Evolutionary conservation across 2,113 vertebrate genomes (phyloP).

Genomic region (Camelus bactrianus): DNA sequence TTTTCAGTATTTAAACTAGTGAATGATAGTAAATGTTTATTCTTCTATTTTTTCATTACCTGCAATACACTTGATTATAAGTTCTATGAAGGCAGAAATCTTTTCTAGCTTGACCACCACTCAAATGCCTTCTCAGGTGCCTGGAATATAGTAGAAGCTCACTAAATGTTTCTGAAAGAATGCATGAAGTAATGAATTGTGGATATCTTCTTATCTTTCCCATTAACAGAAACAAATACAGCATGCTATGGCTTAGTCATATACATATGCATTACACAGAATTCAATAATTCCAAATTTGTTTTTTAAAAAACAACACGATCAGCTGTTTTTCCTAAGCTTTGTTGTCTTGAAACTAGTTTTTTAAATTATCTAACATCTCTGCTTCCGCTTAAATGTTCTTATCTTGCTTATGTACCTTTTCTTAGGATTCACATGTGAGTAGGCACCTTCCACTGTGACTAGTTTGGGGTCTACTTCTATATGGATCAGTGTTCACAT

Average conservation of each 20-base stretch:
- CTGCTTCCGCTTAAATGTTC: neutral
- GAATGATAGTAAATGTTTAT: neutral
- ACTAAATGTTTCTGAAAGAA: neutral
- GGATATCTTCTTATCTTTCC: neutral
- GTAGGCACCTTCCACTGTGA: neutral
- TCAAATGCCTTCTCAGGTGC: neutral
- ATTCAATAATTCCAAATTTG: neutral
- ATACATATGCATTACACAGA: neutral
- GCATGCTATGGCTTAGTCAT: neutral
- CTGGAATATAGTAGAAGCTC: neutral
- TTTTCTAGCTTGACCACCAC: neutral
- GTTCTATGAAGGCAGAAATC: neutral
- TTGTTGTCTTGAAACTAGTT: neutral
- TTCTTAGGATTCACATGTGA: slow-evolving; percentile 31
- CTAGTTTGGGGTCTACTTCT: neutral
- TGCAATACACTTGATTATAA: neutral
- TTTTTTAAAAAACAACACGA: neutral
- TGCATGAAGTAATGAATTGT: neutral
- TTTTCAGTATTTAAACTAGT: neutral
- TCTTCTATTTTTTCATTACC: neutral
- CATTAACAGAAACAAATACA: neutral
- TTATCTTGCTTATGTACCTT: neutral
- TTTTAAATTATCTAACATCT: neutral
- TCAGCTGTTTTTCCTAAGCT: neutral
- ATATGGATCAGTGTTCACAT: neutral